phyloP scores from a whole-genome alignment of 1,140 invertebrate species.

The Heliconius nattereri region DNA sequence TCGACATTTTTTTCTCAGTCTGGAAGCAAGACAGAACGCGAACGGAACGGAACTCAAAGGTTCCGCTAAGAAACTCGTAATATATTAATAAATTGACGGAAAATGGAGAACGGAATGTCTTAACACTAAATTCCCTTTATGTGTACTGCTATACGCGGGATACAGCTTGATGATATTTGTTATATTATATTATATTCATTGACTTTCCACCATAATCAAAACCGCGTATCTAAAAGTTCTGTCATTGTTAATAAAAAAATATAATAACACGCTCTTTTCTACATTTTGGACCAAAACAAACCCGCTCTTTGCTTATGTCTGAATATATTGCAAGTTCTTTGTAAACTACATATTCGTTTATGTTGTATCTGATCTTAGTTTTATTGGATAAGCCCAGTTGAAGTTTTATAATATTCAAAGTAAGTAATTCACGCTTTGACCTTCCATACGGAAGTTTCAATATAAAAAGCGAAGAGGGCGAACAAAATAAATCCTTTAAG shows the following conservation, averaged over 20 bases:
- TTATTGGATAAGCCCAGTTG: slow-evolving; percentile 54
- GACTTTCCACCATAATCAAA: too few relatives aligned
- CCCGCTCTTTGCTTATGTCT: slow-evolving; percentile 39
- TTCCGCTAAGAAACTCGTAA: too few relatives aligned
- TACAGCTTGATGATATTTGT: too few relatives aligned
- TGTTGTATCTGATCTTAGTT: slow-evolving; percentile 53
- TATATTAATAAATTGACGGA: too few relatives aligned
- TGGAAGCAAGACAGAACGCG: too few relatives aligned
- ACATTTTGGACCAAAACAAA: slow-evolving; percentile 21
- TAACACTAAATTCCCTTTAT: too few relatives aligned
- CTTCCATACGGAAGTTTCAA: slow-evolving; percentile 28
- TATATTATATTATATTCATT: too few relatives aligned
- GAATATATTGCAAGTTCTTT: slow-evolving; percentile 57
- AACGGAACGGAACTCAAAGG: too few relatives aligned
- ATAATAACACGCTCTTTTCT: neutral
- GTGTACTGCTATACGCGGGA: too few relatives aligned
- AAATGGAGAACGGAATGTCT: too few relatives aligned
- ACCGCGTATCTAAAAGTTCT: too few relatives aligned
- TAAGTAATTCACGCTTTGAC: slow-evolving; percentile 42
- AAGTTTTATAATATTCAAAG: slow-evolving; percentile 52
- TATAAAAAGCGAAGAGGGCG: slow-evolving; percentile 31
- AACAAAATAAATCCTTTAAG: slow-evolving; percentile 26
- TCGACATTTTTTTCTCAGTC: too few relatives aligned
- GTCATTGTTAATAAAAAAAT: neutral
- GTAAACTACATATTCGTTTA: slow-evolving; percentile 52